Percentiles rank a stretch among this genome's conserved stretches.
Conservation (phyloP, 2,113 vertebrate species). For the Larimichthys polyactis region DNA sequence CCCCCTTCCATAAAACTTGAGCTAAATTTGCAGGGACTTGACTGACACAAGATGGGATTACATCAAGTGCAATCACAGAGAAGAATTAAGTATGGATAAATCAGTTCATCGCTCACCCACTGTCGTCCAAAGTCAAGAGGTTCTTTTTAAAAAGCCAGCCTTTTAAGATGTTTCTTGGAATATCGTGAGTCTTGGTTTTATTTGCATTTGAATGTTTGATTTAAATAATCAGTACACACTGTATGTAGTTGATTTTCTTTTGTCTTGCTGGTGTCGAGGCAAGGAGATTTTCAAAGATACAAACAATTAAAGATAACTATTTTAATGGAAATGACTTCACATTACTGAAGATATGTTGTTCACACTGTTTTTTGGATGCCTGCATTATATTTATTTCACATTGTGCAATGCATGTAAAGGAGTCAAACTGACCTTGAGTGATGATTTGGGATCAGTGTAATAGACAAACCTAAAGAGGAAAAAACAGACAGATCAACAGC, state of each 20-base stretch:
- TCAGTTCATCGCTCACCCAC: constrained; percentile 2
- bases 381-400: constrained; percentile 41
- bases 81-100: constrained; percentile 9
- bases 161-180: constrained; percentile 3
- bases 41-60: constrained; percentile 11
- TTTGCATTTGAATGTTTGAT: constrained; percentile 26
- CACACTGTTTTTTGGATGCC: background rate
- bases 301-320: background rate
- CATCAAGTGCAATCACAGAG: constrained; percentile 10
- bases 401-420: constrained; percentile 20
- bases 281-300: constrained; percentile 18
- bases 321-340: constrained; percentile 21
- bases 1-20: background rate
- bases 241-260: constrained; percentile 29
- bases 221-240: background rate
- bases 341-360: background rate
- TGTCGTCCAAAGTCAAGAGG: background rate
- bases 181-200: background rate
- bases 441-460: background rate
- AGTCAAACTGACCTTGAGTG: constrained; percentile 1
- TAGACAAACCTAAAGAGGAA: background rate
- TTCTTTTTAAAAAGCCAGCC: constrained; percentile 25
- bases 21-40: constrained; percentile 5
- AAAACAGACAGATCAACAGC: background rate
- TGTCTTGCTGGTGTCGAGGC: constrained; percentile 31